Conservation (phyloP, 1,140 invertebrate species). For the Oreohelix idahoensis region DNA sequence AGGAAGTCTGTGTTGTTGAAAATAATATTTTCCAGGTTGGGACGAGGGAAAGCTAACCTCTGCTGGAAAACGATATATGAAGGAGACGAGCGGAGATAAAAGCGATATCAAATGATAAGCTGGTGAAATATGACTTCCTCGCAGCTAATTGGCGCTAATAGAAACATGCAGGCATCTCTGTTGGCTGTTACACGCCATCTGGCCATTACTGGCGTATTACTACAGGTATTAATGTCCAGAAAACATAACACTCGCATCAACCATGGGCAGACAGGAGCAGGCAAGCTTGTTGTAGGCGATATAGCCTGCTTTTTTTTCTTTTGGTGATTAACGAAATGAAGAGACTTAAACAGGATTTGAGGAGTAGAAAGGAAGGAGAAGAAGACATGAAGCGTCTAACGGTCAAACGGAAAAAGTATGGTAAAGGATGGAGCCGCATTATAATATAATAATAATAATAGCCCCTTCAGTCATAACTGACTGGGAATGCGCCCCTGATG, state of each 20-base stretch:
- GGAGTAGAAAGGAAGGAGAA: no score
- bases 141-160: constrained; percentile 17
- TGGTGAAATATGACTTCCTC: constrained; percentile 4
- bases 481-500: no score
- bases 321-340: no score
- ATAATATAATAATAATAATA: no score
- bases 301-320: no score
- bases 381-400: no score
- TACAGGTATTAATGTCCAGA: neutral
- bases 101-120: constrained; percentile 1
- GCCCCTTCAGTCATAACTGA: no score
- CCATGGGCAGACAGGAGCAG: neutral
- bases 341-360: no score
- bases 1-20: neutral
- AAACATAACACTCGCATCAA: neutral
- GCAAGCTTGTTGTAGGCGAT: no score
- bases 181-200: constrained; percentile 1
- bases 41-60: neutral
- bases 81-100: neutral
- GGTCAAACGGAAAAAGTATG: no score
- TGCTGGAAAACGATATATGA: neutral
- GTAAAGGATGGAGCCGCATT: no score
- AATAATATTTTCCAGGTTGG: neutral
- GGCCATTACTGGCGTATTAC: neutral
- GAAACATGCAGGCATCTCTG: neutral